A percentile compares a stretch with the other conserved stretches of the same genome.
phyloP scores from a whole-genome alignment of 2,888 invertebrate species.

The Glyphotaelius pellucidus region DNA sequence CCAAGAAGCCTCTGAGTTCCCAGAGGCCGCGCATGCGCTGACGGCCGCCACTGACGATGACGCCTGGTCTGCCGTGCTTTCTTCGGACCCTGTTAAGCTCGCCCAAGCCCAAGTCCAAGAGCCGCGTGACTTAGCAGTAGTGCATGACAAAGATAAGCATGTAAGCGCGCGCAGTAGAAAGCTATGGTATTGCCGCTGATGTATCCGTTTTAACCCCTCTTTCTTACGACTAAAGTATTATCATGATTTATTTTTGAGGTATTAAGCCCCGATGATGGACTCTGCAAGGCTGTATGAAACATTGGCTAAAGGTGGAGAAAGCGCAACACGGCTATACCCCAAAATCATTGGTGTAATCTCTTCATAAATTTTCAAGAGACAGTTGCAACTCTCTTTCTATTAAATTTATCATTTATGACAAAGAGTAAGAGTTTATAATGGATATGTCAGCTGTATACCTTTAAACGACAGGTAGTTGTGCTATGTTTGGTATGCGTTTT shows the following conservation, averaged over 20 bases:
- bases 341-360: no score
- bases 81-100: not conserved
- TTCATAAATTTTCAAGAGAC: not conserved
- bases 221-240: not conserved
- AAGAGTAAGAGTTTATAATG: not conserved
- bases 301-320: no score
- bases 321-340: no score
- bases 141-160: slow-evolving; percentile 76
- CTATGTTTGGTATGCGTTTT: not conserved
- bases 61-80: slow-evolving; percentile 51
- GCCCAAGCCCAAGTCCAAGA: not conserved
- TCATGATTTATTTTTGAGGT: no score
- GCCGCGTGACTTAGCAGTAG: slow-evolving; percentile 43
- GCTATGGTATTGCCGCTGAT: not conserved
- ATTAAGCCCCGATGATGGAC: no score
- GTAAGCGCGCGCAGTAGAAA: slow-evolving; percentile 78
- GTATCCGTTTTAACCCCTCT: not conserved
- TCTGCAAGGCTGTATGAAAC: no score
- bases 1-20: slow-evolving; percentile 73
- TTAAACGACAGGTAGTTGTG: not conserved
- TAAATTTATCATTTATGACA: not conserved
- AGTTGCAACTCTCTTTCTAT: not conserved
- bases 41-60: slow-evolving; percentile 72
- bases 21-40: slow-evolving; percentile 75
- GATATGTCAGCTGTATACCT: not conserved